Conservation (phyloP, 2,113 vertebrate species). For the Struthio camelus region DNA sequence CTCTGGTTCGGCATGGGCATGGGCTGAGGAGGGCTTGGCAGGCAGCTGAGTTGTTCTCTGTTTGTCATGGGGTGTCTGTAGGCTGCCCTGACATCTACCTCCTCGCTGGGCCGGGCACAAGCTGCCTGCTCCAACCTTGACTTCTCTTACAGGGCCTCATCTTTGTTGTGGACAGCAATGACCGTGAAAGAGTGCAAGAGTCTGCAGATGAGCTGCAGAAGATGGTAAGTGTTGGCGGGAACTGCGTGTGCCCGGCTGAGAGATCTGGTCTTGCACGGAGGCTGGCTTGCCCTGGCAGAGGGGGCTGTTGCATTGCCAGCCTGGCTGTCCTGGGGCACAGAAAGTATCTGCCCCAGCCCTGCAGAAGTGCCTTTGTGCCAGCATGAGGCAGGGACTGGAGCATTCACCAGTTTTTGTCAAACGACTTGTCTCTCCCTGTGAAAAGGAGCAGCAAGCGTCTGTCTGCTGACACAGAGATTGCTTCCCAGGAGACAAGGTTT, state of each 20-base stretch:
- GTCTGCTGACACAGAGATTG: neutral
- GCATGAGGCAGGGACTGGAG: no score
- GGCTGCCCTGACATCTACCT: neutral
- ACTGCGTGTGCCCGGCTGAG: no score
- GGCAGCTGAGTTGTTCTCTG: neutral
- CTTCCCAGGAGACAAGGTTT: neutral
- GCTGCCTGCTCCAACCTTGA: neutral
- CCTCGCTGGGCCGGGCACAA: neutral
- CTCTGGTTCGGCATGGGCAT: neutral
- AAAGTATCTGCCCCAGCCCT: neutral
- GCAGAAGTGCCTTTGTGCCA: no score
- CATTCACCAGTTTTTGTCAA: no score
- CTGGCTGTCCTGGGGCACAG: no score
- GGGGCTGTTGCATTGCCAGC: no score
- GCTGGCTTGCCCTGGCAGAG: no score
- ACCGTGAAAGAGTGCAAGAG: conserved; percentile 88
- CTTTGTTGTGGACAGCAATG: conserved; percentile 96
- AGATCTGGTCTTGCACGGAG: neutral
- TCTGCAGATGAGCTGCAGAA: conserved; percentile 89
- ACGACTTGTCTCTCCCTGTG: no score
- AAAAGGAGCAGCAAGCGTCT: no score
- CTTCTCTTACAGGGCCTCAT: conserved; percentile 83
- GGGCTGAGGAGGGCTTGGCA: accelerated
- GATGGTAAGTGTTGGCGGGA: conserved; percentile 79
- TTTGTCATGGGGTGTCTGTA: no score